Evolutionary conservation across 2,113 vertebrate species (phyloP), one percentile per base, ranked within the genome.

Genomic region (Chaenocephalus aceratus): DNA sequence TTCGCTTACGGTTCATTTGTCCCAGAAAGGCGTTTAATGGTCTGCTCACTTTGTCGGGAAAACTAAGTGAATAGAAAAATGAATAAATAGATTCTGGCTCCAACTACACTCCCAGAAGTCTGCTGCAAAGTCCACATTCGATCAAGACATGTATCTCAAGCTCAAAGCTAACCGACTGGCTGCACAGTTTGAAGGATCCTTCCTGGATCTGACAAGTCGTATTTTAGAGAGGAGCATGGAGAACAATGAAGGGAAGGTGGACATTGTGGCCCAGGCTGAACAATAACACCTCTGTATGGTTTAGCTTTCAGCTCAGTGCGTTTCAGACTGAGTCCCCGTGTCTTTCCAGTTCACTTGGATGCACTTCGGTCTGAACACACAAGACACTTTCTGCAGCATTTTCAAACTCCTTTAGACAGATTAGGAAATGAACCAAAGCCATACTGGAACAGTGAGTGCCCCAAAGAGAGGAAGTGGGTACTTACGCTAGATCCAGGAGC

Each of bases 401-500:
- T 61, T 12, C 3, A 5, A 10, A 36, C 5, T 18, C 30, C 36
- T 11, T 44, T 30, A 30, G 30, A 26, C 2, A 3, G 2, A 26
- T 26, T 26, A 26, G 26, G 26, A 26, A 26, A 26, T 26, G 26
- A 26, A 26, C 26, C 26, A 0, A 26, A 26, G 2, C 26, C 26
- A 26, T 6, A n/a, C 6, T 65, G 41, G 36, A 11, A 23, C 14
- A 59, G 10, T 36, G 34, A 41, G 36, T 41, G 12, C 7, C 18
- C 26, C 26, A 5, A 59, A 12, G 16, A 18, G 6, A 21, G 5
- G 15, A 84, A 67, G 45, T 18, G 15, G 72, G 58, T 84, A 97
- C 98, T 97, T 86, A 99, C 98, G 5, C 96, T 95, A 75, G 96
- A 6, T 0, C 98, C 98, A 77, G 97, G 87, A 73, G 97, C 77